These are phyloP conservation scores for Palythoa grandis DNA, from an alignment of 92 coral and sea anemone genomes.

Conservation along the genomic window DNA sequence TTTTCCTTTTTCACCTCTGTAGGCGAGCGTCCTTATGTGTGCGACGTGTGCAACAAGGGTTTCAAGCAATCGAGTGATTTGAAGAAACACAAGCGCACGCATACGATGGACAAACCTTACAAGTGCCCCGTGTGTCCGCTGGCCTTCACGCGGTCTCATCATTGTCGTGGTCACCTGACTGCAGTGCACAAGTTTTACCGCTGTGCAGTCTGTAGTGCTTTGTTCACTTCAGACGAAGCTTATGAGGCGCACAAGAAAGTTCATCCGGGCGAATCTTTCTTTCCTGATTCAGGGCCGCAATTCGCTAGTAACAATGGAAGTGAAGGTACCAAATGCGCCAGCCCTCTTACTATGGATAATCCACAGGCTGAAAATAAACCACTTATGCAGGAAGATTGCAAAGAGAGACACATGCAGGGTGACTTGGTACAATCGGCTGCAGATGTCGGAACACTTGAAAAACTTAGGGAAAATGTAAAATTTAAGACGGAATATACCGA, in stretches of 20 bases:
- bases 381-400: background rate
- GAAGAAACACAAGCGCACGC: slow-evolving; percentile 95
- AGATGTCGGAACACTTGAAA: background rate
- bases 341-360: background rate
- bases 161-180: slow-evolving; percentile 86
- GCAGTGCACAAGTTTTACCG: slow-evolving; percentile 89
- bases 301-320: background rate
- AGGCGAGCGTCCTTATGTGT: slow-evolving; percentile 97
- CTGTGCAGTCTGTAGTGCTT: slow-evolving; percentile 77
- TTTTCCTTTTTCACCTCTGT: slow-evolving; percentile 13
- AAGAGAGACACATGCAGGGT: background rate
- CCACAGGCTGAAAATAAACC: background rate
- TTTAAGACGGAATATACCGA: background rate
- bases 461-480: slow-evolving; percentile 7
- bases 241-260: slow-evolving; percentile 76
- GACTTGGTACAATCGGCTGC: background rate
- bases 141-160: slow-evolving; percentile 95
- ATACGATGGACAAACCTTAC: slow-evolving; percentile 89
- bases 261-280: slow-evolving; percentile 56
- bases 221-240: slow-evolving; percentile 84
- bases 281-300: background rate
- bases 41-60: slow-evolving; percentile 92
- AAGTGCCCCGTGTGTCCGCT: slow-evolving; percentile 91
- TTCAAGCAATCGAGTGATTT: slow-evolving; percentile 98
- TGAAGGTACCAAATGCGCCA: background rate